Conservation (phyloP, 2,113 vertebrate genomes). For the Grantiella picta region DNA sequence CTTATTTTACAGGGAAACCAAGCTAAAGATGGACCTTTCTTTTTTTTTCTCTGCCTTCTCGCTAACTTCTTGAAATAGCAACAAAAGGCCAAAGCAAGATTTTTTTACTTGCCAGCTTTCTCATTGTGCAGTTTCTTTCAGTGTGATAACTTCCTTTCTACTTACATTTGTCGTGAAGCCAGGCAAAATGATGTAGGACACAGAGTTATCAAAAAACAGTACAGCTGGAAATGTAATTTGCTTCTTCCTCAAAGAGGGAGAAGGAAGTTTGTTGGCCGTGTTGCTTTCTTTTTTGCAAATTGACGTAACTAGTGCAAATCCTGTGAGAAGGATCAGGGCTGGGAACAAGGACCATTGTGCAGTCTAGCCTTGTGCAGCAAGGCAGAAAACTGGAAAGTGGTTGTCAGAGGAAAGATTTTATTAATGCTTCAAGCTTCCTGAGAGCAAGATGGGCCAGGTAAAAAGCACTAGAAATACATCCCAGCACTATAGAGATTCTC, state of each 20-base stretch:
- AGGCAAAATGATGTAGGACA: not conserved
- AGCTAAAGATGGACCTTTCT: not conserved
- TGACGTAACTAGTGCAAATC: not conserved
- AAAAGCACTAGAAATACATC: not conserved
- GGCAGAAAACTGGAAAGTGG: not conserved
- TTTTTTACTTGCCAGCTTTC: not conserved
- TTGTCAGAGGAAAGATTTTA: not conserved
- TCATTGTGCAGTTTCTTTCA: not conserved
- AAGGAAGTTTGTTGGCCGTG: not conserved
- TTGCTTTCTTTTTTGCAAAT: not conserved
- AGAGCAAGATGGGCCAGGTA: not conserved
- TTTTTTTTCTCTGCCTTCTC: not conserved
- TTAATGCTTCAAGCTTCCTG: not conserved
- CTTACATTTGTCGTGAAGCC: not conserved
- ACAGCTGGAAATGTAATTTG: not conserved
- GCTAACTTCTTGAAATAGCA: not conserved
- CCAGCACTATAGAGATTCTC: not conserved
- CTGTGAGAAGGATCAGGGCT: slow-evolving; percentile 16
- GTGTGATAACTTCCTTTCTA: not conserved
- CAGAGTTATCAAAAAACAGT: not conserved
- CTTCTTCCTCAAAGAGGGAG: not conserved
- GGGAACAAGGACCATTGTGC: not conserved
- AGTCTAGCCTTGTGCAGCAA: not conserved
- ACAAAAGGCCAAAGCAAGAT: not conserved
- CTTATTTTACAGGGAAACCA: not conserved